Base-by-base conservation (phyloP, 2,113 vertebrate genomes). In the Tachycineta bicolor region DNA sequence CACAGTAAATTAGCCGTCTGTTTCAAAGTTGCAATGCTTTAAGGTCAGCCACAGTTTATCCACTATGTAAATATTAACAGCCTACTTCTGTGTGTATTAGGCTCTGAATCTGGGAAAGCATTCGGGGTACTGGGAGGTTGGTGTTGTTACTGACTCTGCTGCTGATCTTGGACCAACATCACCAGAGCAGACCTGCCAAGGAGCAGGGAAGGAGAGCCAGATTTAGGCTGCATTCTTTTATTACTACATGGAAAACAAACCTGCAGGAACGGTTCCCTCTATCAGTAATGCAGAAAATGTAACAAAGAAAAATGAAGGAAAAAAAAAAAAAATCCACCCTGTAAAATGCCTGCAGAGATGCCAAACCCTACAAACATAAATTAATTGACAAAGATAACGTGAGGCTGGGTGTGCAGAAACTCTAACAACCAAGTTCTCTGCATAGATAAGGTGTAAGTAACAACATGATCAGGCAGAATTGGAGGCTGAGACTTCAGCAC, bases 31-130 rank as follows among this genome's bases (percentile, higher is more conserved):
- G 69, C 90, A 90, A 95, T 89, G 89, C 49, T 69, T 67, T 60
- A 96, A 94, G 96, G 94, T 93, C 93, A 93, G 89, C 60, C 91
- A 89, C 58, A 83, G 92, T 96, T 97, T 95, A 95, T 83, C 87
- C 74, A 87, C 87, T 93, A 41, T 59, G 86, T 94, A 97, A 97
- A 97, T 96, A 97, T 88, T 92, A 95, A 94, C 89, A 91, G 64
- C 70, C 65, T 0, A n/a, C 89, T 95, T 52, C 62, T 80, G 74
- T 64, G 60, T 43, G 39, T 62, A 67, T 80, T 78, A 67, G 41
- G 53, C 25, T 97, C 69, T 92, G 67, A 93, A 90, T 87, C 69
- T 43, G 64, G 85, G 77, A 96, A 95, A 96, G 71, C 2, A 1
- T 87, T 96, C 68, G 24, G 21, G 28, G 50, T 92, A 52, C 81